A percentile compares a stretch with the other conserved stretches of the same genome.
Evolutionary conservation across 2,888 invertebrate species (phyloP).

Genomic region (Formica aserva): DNA sequence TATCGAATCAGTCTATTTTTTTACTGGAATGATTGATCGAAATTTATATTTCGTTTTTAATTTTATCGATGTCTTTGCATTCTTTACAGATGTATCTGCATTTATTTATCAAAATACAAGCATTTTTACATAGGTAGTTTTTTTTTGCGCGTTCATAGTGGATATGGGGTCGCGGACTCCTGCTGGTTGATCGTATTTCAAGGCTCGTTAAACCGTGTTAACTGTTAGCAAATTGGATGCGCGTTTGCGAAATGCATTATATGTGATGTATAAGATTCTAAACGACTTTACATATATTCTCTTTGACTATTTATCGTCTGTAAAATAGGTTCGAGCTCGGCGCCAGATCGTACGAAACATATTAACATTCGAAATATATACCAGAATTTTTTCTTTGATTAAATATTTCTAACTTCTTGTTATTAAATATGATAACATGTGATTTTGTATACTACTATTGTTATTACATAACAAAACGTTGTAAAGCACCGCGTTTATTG

Average conservation of each 20-base stretch:
- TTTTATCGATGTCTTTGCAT: neutral
- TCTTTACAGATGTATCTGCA: neutral
- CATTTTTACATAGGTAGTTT: slow-evolving; percentile 12
- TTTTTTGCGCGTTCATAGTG: neutral
- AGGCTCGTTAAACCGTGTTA: slow-evolving; percentile 47
- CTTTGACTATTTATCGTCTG: slow-evolving; percentile 36
- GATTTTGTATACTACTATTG: neutral
- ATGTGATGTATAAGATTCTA: slow-evolving; percentile 34
- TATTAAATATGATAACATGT: neutral
- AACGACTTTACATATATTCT: slow-evolving; percentile 33
- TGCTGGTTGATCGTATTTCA: slow-evolving; percentile 35
- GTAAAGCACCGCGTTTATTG: slow-evolving; percentile 31
- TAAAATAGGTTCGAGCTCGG: slow-evolving; percentile 30
- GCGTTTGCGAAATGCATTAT: slow-evolving; percentile 18
- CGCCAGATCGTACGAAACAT: slow-evolving; percentile 20
- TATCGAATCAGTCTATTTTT: neutral
- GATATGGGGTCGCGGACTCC: neutral
- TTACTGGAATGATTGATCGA: slow-evolving; percentile 28
- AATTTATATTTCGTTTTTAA: slow-evolving; percentile 29
- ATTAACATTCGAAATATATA: neutral
- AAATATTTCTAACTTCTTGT: neutral
- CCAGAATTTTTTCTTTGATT: neutral
- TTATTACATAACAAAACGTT: slow-evolving; percentile 11
- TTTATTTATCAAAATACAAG: slow-evolving; percentile 26
- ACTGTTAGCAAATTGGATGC: slow-evolving; percentile 19